Percentiles rank a stretch among this genome's conserved stretches.
These are phyloP conservation scores for Gymnothorax javanicus DNA, from an alignment of 2,797 vertebrate genomes.

Conservation along the genomic window DNA sequence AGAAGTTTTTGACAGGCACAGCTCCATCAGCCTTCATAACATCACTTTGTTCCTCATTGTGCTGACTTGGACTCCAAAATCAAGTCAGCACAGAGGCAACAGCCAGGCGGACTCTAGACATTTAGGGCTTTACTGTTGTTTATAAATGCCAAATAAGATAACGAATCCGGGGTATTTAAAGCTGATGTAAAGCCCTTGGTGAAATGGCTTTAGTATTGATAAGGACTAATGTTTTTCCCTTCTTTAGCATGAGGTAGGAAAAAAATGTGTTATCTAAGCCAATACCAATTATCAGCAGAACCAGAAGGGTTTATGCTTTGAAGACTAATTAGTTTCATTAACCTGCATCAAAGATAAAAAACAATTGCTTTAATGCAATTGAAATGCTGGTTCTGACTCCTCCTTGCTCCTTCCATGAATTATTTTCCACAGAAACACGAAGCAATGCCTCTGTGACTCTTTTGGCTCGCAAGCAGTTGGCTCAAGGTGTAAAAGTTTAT, in stretches of 20 bases:
- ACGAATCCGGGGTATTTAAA: slow-evolving; percentile 55
- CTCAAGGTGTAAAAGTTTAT: slow-evolving; percentile 27
- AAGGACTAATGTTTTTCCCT: slow-evolving; percentile 58
- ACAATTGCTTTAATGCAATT: slow-evolving; percentile 77
- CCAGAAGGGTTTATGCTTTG: slow-evolving; percentile 69
- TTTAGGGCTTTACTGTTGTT: slow-evolving; percentile 17
- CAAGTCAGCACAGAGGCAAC: background rate
- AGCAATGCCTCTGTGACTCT: slow-evolving; percentile 41
- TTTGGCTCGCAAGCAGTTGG: slow-evolving; percentile 31
- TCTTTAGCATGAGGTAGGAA: slow-evolving; percentile 57
- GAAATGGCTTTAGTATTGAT: slow-evolving; percentile 63
- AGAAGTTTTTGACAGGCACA: background rate
- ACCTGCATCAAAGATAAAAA: slow-evolving; percentile 77
- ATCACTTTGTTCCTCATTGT: background rate
- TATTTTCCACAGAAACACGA: slow-evolving; percentile 42
- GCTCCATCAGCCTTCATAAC: slow-evolving; percentile 7
- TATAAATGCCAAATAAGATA: slow-evolving; percentile 49
- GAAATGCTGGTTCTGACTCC: slow-evolving; percentile 71
- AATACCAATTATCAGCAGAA: slow-evolving; percentile 71
- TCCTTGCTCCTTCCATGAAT: slow-evolving; percentile 39
- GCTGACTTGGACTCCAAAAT: slow-evolving; percentile 15
- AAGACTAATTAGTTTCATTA: slow-evolving; percentile 84
- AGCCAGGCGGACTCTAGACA: background rate
- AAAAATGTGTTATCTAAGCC: slow-evolving; percentile 65
- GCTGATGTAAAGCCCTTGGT: slow-evolving; percentile 64